These are phyloP conservation scores for Platyrinchus mystaceus DNA, from an alignment of 2,797 vertebrate species.

Conservation along the genomic window DNA sequence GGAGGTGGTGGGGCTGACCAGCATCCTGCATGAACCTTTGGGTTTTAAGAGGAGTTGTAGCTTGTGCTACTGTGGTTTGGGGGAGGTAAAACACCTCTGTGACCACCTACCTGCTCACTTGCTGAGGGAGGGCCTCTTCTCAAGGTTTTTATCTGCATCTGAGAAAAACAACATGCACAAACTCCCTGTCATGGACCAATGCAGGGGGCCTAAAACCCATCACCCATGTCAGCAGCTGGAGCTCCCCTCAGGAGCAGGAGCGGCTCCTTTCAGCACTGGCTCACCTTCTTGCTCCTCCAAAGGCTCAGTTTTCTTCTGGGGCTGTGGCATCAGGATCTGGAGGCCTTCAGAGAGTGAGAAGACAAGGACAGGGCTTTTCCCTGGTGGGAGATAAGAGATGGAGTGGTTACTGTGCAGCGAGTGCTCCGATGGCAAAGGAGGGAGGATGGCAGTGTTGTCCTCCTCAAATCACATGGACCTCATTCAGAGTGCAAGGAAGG, in stretches of 20 bases:
- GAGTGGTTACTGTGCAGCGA: too few species aligned
- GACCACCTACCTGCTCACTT: not conserved
- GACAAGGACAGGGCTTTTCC: conserved; percentile 1
- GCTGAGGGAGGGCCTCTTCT: not conserved
- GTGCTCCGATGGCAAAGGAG: not conserved
- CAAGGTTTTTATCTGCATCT: not conserved
- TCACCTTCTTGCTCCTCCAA: conserved; percentile 36
- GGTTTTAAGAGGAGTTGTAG: not conserved
- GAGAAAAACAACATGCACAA: not conserved
- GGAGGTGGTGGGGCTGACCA: not conserved
- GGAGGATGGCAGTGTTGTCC: not conserved
- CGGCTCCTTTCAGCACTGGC: fast-evolving
- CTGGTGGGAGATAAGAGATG: not conserved
- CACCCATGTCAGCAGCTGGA: fast-evolving
- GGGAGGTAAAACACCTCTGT: not conserved
- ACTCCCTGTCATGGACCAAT: fast-evolving
- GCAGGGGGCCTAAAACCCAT: not conserved
- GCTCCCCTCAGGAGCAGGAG: not conserved
- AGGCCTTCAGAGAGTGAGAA: conserved; percentile 56
- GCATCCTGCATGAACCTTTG: not conserved
- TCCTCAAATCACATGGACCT: not conserved
- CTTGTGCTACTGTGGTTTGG: not conserved
- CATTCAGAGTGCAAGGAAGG: not conserved
- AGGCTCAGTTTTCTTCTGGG: not conserved
- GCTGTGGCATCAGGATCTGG: conserved; percentile 51